Evolutionary conservation across 1,140 invertebrate genomes (phyloP).

Genomic region (Phortica variegata): DNA sequence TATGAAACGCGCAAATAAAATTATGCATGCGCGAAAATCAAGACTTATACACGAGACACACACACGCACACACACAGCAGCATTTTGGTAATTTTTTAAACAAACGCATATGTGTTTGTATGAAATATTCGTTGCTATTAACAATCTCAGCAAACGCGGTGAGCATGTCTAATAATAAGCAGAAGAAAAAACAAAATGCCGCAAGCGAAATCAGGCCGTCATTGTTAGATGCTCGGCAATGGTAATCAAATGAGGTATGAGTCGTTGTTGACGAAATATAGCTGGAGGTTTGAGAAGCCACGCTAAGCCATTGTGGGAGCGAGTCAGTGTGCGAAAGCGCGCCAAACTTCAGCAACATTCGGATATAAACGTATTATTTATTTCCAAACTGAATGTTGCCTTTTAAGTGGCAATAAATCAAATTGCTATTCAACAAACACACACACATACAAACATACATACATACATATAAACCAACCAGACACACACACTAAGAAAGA

Average conservation of each 20-base stretch:
- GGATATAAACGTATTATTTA: conserved; percentile 50
- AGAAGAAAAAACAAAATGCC: too few relatives aligned
- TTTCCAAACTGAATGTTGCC: conserved; percentile 51
- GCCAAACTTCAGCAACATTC: too few relatives aligned
- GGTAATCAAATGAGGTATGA: not conserved
- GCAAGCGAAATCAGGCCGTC: not conserved
- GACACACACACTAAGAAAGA: conserved; percentile 19
- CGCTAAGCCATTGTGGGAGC: conserved; percentile 16
- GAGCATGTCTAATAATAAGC: too few relatives aligned
- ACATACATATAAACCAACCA: not conserved
- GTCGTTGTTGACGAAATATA: not conserved
- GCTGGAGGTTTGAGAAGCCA: not conserved
- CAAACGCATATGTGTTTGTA: conserved; percentile 20
- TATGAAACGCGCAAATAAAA: too few relatives aligned
- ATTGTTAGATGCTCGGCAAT: not conserved
- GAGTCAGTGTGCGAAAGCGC: conserved; percentile 6
- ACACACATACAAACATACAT: not conserved
- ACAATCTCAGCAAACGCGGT: conserved; percentile 42
- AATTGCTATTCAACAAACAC: conserved; percentile 30
- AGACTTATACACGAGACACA: too few relatives aligned
- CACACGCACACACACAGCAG: conserved; percentile 1
- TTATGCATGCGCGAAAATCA: too few relatives aligned
- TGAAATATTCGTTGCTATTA: conserved; percentile 54
- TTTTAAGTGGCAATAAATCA: conserved; percentile 54
- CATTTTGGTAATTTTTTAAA: not conserved